phyloP scores from a whole-genome alignment of 2,113 vertebrate genomes.

The Scytalopus superciliaris region DNA sequence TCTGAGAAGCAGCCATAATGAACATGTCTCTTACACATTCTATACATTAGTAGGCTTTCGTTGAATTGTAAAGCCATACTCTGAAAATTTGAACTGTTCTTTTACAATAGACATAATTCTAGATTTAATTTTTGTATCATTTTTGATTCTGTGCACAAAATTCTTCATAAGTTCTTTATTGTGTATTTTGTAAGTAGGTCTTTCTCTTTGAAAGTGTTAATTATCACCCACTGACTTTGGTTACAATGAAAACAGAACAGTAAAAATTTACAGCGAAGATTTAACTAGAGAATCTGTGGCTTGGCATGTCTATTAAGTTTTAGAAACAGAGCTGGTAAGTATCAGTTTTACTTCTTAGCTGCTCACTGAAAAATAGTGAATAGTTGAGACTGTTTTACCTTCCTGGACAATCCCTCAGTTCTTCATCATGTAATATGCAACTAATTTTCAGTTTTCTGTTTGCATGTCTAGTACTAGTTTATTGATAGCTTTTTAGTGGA shows the following conservation, averaged over 20 bases:
- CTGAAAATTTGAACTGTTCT: neutral
- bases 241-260: slow-evolving; percentile 15
- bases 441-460: neutral
- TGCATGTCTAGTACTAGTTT: slow-evolving; percentile 1
- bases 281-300: slow-evolving; percentile 12
- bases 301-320: slow-evolving; percentile 20
- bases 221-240: slow-evolving; percentile 14
- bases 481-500: slow-evolving; percentile 23
- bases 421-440: neutral
- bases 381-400: neutral
- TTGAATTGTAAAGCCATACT: neutral
- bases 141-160: neutral
- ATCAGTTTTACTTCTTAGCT: slow-evolving; percentile 13
- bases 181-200: neutral
- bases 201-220: slow-evolving; percentile 18
- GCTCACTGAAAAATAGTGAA: neutral
- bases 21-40: neutral
- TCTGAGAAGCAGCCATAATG: neutral
- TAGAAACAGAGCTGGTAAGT: slow-evolving; percentile 6
- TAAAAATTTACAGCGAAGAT: neutral
- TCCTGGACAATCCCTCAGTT: neutral
- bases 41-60: neutral
- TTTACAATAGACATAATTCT: neutral
- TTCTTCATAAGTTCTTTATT: neutral
- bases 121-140: neutral